phyloP scores from a whole-genome alignment of 2,797 vertebrate genomes.

The Megaceryle alcyon region DNA sequence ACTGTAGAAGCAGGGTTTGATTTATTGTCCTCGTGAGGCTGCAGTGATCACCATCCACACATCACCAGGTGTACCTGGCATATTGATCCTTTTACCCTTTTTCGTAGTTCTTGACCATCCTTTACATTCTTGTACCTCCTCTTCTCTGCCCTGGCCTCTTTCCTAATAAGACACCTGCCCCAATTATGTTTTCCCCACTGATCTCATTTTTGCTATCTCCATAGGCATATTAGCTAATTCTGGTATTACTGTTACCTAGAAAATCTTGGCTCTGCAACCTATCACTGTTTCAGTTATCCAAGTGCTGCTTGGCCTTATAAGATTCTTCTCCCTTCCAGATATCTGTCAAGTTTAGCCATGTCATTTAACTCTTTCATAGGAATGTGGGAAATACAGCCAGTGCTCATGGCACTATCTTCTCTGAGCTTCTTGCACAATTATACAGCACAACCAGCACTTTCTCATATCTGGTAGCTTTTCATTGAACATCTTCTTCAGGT shows the following conservation, averaged over 20 bases:
- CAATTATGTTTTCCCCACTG: background rate
- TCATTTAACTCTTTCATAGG: background rate
- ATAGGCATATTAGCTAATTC: background rate
- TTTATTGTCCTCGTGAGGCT: background rate
- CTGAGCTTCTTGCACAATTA: background rate
- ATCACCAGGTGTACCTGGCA: accelerated
- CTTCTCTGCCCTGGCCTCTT: background rate
- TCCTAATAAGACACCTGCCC: background rate
- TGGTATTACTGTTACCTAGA: background rate
- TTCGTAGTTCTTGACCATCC: background rate
- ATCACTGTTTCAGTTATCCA: accelerated
- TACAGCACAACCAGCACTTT: background rate
- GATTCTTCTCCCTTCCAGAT: background rate
- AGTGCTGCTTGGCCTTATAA: background rate
- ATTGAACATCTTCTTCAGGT: background rate
- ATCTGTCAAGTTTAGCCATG: background rate
- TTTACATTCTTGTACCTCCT: background rate
- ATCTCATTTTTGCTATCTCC: background rate
- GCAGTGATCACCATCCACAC: background rate
- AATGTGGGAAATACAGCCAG: background rate
- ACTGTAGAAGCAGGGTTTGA: background rate
- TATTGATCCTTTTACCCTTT: background rate
- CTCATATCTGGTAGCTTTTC: background rate
- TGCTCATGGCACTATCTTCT: background rate
- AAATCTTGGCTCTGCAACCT: accelerated